These are phyloP conservation scores for Odontesthes bonariensis DNA, from an alignment of 2,113 vertebrate species.

Conservation along the genomic window DNA sequence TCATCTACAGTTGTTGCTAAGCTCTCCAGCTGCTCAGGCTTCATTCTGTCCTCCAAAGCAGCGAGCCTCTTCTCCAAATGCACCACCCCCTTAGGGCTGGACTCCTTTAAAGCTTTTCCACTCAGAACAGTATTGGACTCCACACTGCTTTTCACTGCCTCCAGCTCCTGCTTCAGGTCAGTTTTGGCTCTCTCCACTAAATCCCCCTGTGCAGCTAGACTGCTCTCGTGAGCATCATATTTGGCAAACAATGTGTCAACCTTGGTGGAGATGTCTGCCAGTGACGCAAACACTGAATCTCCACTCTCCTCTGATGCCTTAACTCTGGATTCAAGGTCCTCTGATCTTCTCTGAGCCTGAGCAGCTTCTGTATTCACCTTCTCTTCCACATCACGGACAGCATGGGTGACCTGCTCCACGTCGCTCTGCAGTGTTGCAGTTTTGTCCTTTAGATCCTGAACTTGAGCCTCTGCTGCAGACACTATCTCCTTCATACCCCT, in stretches of 20 bases:
- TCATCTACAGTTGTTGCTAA: slow-evolving; percentile 85
- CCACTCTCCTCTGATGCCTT: slow-evolving; percentile 81
- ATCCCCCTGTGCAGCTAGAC: slow-evolving; percentile 73
- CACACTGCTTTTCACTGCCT: slow-evolving; percentile 52
- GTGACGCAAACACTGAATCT: slow-evolving; percentile 58
- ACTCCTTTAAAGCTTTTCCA: slow-evolving; percentile 65
- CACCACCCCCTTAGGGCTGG: slow-evolving; percentile 68
- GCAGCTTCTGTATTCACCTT: slow-evolving; percentile 61
- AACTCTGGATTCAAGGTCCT: slow-evolving; percentile 82
- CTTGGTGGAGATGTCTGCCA: slow-evolving; percentile 71
- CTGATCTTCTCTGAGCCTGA: slow-evolving; percentile 70
- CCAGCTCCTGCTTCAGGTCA: slow-evolving; percentile 59
- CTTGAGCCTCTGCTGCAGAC: slow-evolving; percentile 73
- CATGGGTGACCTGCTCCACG: slow-evolving; percentile 68
- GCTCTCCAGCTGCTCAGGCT: slow-evolving; percentile 86
- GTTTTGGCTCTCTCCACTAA: slow-evolving; percentile 51
- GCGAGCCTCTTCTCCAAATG: slow-evolving; percentile 55
- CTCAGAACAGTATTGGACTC: slow-evolving; percentile 68
- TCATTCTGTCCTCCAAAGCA: slow-evolving; percentile 62
- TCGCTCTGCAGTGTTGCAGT: slow-evolving; percentile 77
- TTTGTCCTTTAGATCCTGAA: slow-evolving; percentile 78
- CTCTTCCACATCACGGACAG: slow-evolving; percentile 69
- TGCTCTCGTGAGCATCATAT: slow-evolving; percentile 78
- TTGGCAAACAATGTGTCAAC: slow-evolving; percentile 81
- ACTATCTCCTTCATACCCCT: slow-evolving; percentile 85